A percentile compares a stretch with the other conserved stretches of the same genome.
Evolutionary conservation across 2,113 vertebrate genomes (phyloP).

Genomic region (Crotalus helleri): DNA sequence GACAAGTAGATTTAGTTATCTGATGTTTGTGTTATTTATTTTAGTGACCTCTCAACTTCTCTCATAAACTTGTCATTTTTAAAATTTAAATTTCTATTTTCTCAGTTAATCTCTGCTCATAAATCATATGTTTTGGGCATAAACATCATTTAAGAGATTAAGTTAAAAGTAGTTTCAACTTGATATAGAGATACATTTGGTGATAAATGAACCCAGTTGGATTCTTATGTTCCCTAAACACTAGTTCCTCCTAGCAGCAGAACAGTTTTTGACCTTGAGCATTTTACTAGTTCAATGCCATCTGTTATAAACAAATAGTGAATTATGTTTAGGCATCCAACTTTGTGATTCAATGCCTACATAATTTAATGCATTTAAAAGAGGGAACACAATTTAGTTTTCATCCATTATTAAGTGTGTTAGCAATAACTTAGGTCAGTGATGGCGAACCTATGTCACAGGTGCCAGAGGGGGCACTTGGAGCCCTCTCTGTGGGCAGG

Average conservation of each 20-base stretch:
- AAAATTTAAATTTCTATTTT: background rate
- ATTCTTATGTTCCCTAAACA: conserved; percentile 1
- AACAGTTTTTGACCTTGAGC: conserved; percentile 23
- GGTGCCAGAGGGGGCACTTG: no score
- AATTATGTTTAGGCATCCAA: conserved; percentile 25
- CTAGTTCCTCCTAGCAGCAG: background rate
- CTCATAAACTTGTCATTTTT: background rate
- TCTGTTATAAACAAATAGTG: conserved; percentile 29
- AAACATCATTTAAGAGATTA: conserved; percentile 12
- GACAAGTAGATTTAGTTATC: background rate
- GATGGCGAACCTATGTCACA: no score
- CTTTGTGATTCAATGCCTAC: background rate
- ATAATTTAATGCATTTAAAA: conserved; percentile 6
- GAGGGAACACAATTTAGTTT: conserved; percentile 4
- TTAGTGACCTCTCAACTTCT: background rate
- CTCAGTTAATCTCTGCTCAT: background rate
- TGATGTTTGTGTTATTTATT: background rate
- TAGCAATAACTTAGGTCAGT: background rate
- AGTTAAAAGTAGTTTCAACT: background rate
- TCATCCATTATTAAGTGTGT: background rate
- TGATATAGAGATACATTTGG: conserved; percentile 21
- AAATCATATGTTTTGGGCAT: conserved; percentile 15
- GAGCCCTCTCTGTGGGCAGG: no score
- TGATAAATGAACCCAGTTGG: background rate
- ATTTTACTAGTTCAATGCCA: conserved; percentile 32